Evolutionary conservation across 2,888 invertebrate species (phyloP).

Genomic region (Scrobipalpa costella): DNA sequence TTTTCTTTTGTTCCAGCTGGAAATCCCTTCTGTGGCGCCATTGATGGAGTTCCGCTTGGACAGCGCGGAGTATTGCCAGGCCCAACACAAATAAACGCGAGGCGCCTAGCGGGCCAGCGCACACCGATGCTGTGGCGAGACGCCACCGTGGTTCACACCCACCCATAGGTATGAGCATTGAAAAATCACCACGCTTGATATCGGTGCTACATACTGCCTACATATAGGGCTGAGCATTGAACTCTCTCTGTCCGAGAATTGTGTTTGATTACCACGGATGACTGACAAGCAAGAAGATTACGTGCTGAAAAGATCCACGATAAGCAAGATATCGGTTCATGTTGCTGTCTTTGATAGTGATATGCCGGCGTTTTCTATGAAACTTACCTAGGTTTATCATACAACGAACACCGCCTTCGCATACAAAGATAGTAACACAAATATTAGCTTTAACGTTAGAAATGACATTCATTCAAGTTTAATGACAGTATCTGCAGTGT

Average conservation of each 20-base stretch:
- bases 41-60: slow-evolving; percentile 99
- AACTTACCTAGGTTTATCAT: too few species aligned
- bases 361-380: too few species aligned
- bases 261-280: too few species aligned
- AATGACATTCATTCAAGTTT: slow-evolving; percentile 24
- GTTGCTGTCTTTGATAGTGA: too few species aligned
- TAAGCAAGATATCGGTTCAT: too few species aligned
- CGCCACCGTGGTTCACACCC: slow-evolving; percentile 60
- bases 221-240: too few species aligned
- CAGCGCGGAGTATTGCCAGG: slow-evolving; percentile 99
- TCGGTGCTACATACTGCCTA: too few species aligned
- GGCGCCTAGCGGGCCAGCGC: slow-evolving; percentile 58
- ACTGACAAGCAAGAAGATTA: too few species aligned
- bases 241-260: too few species aligned
- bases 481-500: slow-evolving; percentile 20
- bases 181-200: too few species aligned
- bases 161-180: slow-evolving; percentile 61
- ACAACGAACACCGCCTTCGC: neutral
- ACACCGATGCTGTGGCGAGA: slow-evolving; percentile 74
- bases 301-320: too few species aligned
- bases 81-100: slow-evolving; percentile 95
- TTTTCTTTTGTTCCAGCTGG: slow-evolving; percentile 84
- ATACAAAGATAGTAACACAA: neutral
- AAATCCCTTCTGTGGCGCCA: slow-evolving; percentile 93
- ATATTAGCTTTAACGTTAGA: slow-evolving; percentile 5